These are phyloP conservation scores for Hippocampus zosterae DNA, from an alignment of 2,113 vertebrate genomes.

Conservation along the genomic window DNA sequence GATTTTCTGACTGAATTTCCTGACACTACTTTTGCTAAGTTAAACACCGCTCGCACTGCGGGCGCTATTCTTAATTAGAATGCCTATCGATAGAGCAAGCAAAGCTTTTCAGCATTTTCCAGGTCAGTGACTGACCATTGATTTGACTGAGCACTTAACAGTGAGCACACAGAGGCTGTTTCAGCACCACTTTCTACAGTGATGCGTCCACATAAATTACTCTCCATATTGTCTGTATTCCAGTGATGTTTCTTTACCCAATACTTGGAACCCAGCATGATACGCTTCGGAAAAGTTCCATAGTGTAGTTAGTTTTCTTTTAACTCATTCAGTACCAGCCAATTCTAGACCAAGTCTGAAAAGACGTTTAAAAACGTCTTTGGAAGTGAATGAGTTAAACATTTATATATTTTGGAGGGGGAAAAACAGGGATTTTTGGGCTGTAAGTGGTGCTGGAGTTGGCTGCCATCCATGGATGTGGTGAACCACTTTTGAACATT, in stretches of 20 bases:
- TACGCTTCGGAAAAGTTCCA: not conserved
- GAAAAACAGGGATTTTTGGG: not conserved
- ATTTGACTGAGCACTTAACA: slow-evolving; percentile 55
- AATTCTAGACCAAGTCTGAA: too few species aligned
- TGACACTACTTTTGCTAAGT: slow-evolving; percentile 30
- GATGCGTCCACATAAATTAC: not conserved
- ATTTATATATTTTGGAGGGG: not conserved
- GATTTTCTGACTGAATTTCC: slow-evolving; percentile 21
- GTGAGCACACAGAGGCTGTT: slow-evolving; percentile 38
- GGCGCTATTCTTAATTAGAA: slow-evolving; percentile 57
- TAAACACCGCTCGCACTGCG: slow-evolving; percentile 32
- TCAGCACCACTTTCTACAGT: slow-evolving; percentile 30
- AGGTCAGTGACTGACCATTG: slow-evolving; percentile 68
- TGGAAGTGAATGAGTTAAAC: not conserved
- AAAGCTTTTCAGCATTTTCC: slow-evolving; percentile 60
- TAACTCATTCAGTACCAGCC: too few species aligned
- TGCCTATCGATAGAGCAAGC: slow-evolving; percentile 59
- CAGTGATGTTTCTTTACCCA: not conserved
- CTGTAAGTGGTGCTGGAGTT: not conserved
- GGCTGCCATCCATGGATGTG: too few species aligned
- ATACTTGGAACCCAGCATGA: not conserved
- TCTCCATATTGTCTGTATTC: not conserved
- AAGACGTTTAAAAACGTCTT: too few species aligned
- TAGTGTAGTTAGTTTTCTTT: not conserved
- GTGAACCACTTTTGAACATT: not conserved